Evolutionary conservation across 2,888 invertebrate species (phyloP).

Genomic region (Agapostemon virescens): DNA sequence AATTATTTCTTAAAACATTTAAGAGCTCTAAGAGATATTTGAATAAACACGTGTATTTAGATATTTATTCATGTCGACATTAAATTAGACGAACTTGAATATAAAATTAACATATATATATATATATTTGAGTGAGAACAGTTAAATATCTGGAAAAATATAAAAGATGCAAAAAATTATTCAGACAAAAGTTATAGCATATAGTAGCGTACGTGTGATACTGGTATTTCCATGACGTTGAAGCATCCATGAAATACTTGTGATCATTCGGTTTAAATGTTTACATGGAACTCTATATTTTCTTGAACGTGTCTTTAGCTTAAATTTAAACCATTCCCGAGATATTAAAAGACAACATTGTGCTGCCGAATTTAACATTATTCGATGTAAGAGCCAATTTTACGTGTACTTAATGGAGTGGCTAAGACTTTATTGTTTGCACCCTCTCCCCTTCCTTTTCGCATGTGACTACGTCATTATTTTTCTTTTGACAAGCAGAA

Average conservation of each 20-base stretch:
- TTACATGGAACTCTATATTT: not conserved
- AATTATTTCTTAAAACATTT: conserved; percentile 1
- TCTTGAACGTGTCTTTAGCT: not conserved
- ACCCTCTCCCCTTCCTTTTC: too few species aligned
- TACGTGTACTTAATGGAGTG: too few species aligned
- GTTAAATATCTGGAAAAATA: too few species aligned
- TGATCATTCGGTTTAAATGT: not conserved
- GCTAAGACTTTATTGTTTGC: too few species aligned
- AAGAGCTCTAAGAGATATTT: conserved; percentile 9
- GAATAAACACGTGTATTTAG: not conserved
- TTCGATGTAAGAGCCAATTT: too few species aligned
- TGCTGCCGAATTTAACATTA: too few species aligned
- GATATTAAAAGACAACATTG: too few species aligned
- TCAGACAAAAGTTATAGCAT: not conserved
- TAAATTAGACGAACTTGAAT: too few species aligned
- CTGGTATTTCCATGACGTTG: not conserved
- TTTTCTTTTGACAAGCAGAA: too few species aligned
- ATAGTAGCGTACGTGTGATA: not conserved
- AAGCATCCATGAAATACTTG: not conserved
- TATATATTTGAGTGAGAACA: too few species aligned
- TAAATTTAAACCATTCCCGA: too few species aligned
- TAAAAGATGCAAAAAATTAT: not conserved
- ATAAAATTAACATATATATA: not conserved
- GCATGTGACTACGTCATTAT: too few species aligned
- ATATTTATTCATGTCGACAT: not conserved